Evolutionary conservation across 2,888 invertebrate species (phyloP).

Genomic region (Eurois occulta): DNA sequence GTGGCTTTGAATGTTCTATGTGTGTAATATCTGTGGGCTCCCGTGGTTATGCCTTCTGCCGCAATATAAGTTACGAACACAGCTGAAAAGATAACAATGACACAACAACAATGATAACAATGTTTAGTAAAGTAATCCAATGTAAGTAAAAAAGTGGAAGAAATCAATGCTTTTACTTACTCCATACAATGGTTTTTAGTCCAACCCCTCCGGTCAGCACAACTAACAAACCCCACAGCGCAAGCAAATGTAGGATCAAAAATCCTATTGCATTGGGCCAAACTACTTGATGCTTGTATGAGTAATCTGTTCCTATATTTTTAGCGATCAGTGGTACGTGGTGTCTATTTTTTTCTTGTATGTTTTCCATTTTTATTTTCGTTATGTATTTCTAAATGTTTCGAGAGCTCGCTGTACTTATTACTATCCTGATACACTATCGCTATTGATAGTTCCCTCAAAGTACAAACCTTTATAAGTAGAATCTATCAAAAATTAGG

Average conservation of each 20-base stretch:
- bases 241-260: constrained; percentile 86
- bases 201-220: constrained; percentile 67
- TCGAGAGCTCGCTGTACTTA: not conserved
- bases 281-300: constrained; percentile 88
- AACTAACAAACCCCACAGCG: constrained; percentile 82
- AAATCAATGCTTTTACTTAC: constrained; percentile 49
- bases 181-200: constrained; percentile 56
- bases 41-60: constrained; percentile 93
- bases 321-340: constrained; percentile 9
- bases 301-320: constrained; percentile 73
- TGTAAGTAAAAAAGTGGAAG: not conserved
- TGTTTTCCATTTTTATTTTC: constrained; percentile 82
- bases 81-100: constrained; percentile 48
- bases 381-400: not conserved
- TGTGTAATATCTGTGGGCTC: constrained; percentile 94
- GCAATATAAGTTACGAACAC: constrained; percentile 60
- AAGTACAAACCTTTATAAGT: constrained; percentile 15
- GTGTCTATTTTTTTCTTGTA: constrained; percentile 91
- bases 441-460: not conserved
- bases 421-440: not conserved
- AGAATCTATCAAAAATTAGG: not conserved
- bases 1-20: constrained; percentile 94
- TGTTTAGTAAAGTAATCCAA: not conserved
- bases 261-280: constrained; percentile 92
- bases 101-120: too few species aligned